A percentile compares a stretch with the other conserved stretches of the same genome.
These are phyloP conservation scores for Pyrocephalus nanus DNA, from an alignment of 2,797 vertebrate genomes.

Conservation along the genomic window DNA sequence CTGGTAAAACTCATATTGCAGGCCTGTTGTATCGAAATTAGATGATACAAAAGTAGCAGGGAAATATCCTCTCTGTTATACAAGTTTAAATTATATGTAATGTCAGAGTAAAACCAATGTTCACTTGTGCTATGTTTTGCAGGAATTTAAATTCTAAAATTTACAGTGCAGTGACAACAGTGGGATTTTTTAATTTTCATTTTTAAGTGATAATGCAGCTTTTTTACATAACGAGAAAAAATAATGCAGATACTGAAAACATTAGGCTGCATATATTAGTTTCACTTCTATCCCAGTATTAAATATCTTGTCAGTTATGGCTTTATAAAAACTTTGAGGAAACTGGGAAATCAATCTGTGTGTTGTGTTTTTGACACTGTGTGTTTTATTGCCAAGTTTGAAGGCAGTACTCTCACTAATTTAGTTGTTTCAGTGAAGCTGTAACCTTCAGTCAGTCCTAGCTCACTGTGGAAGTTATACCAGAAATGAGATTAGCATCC, in stretches of 20 bases:
- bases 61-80: neutral
- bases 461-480: neutral
- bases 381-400: neutral
- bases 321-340: neutral
- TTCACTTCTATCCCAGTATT: neutral
- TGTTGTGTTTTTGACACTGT: neutral
- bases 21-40: neutral
- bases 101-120: neutral
- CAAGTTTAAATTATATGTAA: neutral
- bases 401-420: neutral
- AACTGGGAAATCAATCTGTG: neutral
- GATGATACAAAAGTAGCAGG: neutral
- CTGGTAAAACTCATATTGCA: neutral
- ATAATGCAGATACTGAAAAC: neutral
- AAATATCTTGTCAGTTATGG: neutral
- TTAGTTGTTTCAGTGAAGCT: neutral
- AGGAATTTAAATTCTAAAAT: neutral
- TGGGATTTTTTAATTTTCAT: neutral
- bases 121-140: neutral
- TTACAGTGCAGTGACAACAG: neutral
- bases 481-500: neutral
- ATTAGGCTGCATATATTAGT: neutral
- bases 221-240: neutral
- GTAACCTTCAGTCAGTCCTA: neutral
- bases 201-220: neutral